Evolutionary conservation across 2,888 invertebrate species (phyloP).

Genomic region (Sepiola atlantica): DNA sequence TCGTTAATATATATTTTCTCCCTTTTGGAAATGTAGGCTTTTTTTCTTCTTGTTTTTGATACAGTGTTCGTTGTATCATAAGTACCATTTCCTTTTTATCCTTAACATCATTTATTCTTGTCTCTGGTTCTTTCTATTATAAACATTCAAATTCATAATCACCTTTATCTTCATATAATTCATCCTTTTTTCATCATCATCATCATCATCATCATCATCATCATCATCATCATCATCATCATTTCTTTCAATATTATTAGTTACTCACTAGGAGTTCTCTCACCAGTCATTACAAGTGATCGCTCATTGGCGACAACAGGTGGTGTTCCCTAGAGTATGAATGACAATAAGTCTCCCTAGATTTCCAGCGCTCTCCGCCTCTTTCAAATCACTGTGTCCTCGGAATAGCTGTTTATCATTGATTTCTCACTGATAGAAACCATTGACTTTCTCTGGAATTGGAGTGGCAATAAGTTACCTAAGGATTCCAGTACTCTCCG

Average conservation of each 20-base stretch:
- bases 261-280: too few species aligned
- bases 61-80: neutral
- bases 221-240: neutral
- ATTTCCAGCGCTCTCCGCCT: too few species aligned
- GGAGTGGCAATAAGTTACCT: too few species aligned
- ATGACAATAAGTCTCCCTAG: too few species aligned
- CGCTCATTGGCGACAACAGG: too few species aligned
- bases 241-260: neutral
- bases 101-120: neutral
- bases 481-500: too few species aligned
- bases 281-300: too few species aligned
- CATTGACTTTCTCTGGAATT: too few species aligned
- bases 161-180: neutral
- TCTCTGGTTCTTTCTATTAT: neutral
- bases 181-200: neutral
- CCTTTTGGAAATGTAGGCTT: neutral
- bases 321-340: too few species aligned
- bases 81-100: neutral
- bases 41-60: neutral
- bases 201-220: neutral
- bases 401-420: too few species aligned
- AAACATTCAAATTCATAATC: neutral
- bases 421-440: too few species aligned
- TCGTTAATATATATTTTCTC: neutral
- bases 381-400: too few species aligned